These are phyloP conservation scores for Apaloderma vittatum DNA, from an alignment of 2,113 vertebrate genomes.

Conservation along the genomic window DNA sequence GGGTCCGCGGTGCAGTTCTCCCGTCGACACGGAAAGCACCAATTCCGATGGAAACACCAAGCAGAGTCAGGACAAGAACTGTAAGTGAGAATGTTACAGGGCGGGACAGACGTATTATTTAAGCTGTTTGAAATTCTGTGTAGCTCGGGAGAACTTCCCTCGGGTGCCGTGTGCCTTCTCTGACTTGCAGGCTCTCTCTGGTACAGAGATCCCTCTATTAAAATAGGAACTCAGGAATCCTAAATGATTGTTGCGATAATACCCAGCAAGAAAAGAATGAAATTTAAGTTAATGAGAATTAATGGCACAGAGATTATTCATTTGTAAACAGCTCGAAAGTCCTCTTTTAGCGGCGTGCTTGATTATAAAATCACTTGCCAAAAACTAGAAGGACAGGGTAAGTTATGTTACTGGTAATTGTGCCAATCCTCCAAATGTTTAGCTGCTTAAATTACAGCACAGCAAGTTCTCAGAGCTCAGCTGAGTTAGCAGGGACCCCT, in stretches of 20 bases:
- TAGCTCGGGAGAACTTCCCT: accelerated
- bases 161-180: accelerated
- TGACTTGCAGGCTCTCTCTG: accelerated
- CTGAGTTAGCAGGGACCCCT: not conserved
- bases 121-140: not conserved
- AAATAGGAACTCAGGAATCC: not conserved
- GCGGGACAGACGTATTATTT: not conserved
- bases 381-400: not conserved
- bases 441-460: no score
- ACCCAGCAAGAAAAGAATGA: not conserved
- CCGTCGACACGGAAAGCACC: slow-evolving; percentile 77
- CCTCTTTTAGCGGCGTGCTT: not conserved
- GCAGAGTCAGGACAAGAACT: slow-evolving; percentile 77
- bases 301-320: accelerated
- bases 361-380: not conserved
- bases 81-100: not conserved
- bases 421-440: not conserved
- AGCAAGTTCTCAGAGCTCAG: not conserved
- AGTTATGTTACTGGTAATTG: accelerated
- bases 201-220: accelerated
- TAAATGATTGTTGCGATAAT: accelerated
- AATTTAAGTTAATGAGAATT: not conserved
- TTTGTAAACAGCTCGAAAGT: not conserved
- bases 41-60: slow-evolving; percentile 63
- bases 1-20: slow-evolving; percentile 90